Conservation (phyloP, 2,888 invertebrate species). For the Chrysodeixis includens region DNA sequence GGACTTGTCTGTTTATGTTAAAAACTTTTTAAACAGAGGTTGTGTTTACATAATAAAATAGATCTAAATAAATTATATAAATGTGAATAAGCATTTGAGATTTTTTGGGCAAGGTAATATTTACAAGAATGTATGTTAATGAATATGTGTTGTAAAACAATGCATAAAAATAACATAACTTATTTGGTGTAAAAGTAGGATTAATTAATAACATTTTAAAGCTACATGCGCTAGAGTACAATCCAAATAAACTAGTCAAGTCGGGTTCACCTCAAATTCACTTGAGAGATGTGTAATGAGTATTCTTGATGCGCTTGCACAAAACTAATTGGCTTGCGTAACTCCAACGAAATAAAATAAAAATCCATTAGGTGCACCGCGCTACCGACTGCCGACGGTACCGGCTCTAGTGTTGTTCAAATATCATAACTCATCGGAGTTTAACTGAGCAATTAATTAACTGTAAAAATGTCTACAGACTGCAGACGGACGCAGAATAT, state of each 20-base stretch:
- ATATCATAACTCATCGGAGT: slow-evolving; percentile 41
- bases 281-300: slow-evolving; percentile 73
- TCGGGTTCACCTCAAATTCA: slow-evolving; percentile 65
- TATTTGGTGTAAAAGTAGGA: neutral
- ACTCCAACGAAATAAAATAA: slow-evolving; percentile 81
- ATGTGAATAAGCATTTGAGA: too few species aligned
- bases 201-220: neutral
- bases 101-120: neutral
- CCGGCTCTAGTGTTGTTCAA: slow-evolving; percentile 64
- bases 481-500: slow-evolving; percentile 9
- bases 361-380: slow-evolving; percentile 76
- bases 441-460: slow-evolving; percentile 36
- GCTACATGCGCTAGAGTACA: neutral
- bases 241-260: slow-evolving; percentile 36
- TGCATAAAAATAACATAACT: too few species aligned
- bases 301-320: slow-evolving; percentile 80
- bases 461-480: slow-evolving; percentile 22
- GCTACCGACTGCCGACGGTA: slow-evolving; percentile 64
- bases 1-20: slow-evolving; percentile 44
- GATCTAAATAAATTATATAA: slow-evolving; percentile 19
- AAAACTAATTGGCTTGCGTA: slow-evolving; percentile 81
- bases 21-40: slow-evolving; percentile 44
- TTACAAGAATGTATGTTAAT: too few species aligned
- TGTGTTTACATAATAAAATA: slow-evolving; percentile 18
- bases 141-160: too few species aligned